These are phyloP conservation scores for Drosophila nebulosa DNA, from an alignment of 1,140 invertebrate species.

Conservation along the genomic window DNA sequence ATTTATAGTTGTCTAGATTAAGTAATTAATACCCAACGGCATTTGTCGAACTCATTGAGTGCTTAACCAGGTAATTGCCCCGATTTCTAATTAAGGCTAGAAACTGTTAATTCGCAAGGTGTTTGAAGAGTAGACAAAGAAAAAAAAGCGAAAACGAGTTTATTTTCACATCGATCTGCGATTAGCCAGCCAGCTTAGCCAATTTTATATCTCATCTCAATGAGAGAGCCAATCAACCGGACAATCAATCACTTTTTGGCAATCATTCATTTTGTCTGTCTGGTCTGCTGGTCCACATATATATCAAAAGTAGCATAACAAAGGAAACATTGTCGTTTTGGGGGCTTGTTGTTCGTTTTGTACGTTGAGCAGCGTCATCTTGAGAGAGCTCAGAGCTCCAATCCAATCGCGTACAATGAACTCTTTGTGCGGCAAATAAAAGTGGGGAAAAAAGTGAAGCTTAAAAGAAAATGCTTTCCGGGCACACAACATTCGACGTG, in stretches of 20 bases:
- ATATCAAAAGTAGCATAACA: conserved; percentile 1
- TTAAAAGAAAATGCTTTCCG: conserved; percentile 54
- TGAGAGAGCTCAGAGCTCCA: background rate
- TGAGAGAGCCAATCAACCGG: background rate
- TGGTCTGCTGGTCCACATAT: background rate
- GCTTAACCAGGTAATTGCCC: conserved; percentile 31
- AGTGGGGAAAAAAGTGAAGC: conserved; percentile 29
- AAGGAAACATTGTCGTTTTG: background rate
- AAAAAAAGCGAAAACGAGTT: background rate
- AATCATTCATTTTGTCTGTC: background rate
- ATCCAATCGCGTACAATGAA: background rate
- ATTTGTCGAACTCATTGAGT: conserved; percentile 16
- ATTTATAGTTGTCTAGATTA: conserved; percentile 42
- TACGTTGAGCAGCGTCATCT: background rate
- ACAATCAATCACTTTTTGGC: conserved; percentile 8
- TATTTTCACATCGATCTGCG: background rate
- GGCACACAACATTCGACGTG: conserved; percentile 43
- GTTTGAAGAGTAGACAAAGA: background rate
- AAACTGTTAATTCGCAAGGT: background rate
- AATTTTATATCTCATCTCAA: background rate
- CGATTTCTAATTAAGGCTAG: conserved; percentile 36
- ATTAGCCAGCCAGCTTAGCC: background rate
- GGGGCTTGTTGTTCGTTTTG: background rate
- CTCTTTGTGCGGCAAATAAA: conserved; percentile 16
- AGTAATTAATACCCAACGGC: conserved; percentile 40